phyloP scores from a whole-genome alignment of 1,140 invertebrate genomes.

The Drosophila arawakana region DNA sequence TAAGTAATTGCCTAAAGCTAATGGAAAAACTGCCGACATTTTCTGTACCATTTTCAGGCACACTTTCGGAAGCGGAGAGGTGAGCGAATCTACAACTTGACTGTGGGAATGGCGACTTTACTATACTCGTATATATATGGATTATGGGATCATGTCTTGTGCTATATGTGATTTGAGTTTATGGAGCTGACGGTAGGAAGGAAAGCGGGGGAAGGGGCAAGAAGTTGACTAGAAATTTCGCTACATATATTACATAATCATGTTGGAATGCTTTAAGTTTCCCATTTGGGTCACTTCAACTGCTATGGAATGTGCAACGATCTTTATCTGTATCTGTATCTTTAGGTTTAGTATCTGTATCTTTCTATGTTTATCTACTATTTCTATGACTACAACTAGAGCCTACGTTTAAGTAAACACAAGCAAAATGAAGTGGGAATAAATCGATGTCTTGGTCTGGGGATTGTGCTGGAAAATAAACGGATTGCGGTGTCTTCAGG shows the following conservation, averaged over 20 bases:
- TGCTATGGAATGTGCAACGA: slow-evolving; percentile 21
- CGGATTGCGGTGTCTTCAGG: slow-evolving; percentile 39
- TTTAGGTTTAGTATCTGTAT: slow-evolving; percentile 15
- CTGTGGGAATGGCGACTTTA: slow-evolving; percentile 24
- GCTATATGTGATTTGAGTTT: slow-evolving; percentile 16
- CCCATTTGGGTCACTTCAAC: slow-evolving; percentile 33
- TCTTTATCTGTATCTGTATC: slow-evolving; percentile 19
- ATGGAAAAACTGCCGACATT: slow-evolving; percentile 6
- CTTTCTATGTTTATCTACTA: slow-evolving; percentile 21
- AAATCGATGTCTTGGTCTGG: slow-evolving; percentile 1
- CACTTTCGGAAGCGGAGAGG: not conserved
- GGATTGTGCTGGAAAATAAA: slow-evolving; percentile 36
- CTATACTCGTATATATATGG: slow-evolving; percentile 10
- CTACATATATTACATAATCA: slow-evolving; percentile 54
- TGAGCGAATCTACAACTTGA: slow-evolving; percentile 31
- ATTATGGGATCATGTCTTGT: slow-evolving; percentile 24
- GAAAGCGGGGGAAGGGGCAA: slow-evolving; percentile 53
- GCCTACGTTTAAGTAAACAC: slow-evolving; percentile 26
- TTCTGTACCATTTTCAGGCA: slow-evolving; percentile 1
- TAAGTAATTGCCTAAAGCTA: slow-evolving; percentile 23
- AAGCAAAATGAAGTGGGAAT: not conserved
- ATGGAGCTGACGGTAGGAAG: not conserved
- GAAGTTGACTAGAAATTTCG: slow-evolving; percentile 83
- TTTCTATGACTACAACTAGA: slow-evolving; percentile 20
- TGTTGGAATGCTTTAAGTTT: slow-evolving; percentile 5